A percentile compares a stretch with the other conserved stretches of the same genome.
These are phyloP conservation scores for Sylvietta virens DNA, from an alignment of 2,113 vertebrate species.

Conservation along the genomic window DNA sequence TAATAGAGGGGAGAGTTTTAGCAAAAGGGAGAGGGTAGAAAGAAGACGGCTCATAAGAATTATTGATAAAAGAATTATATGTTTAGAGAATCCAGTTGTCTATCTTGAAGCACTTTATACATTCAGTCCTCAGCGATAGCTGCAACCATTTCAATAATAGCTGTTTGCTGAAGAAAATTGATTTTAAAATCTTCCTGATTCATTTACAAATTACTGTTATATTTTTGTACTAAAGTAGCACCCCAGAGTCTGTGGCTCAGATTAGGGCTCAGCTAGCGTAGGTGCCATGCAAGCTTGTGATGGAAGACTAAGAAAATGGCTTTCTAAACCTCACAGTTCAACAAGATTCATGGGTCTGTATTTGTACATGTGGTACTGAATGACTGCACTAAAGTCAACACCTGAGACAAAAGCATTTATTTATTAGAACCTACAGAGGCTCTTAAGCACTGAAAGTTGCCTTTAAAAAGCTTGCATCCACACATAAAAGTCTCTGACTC, in stretches of 20 bases:
- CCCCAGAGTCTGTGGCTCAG: neutral
- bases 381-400: neutral
- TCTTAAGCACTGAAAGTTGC: neutral
- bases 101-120: neutral
- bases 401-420: neutral
- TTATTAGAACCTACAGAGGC: neutral
- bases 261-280: neutral
- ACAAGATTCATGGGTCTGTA: neutral
- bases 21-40: neutral
- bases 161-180: conserved; percentile 28
- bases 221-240: neutral
- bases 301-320: neutral
- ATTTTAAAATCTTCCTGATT: conserved; percentile 16
- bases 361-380: neutral
- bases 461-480: neutral
- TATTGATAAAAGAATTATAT: conserved; percentile 59
- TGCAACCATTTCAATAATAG: neutral
- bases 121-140: neutral
- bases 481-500: neutral
- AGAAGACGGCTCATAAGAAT: conserved; percentile 1
- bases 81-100: conserved; percentile 34
- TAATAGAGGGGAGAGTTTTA: neutral
- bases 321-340: neutral
- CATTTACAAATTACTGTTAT: neutral
- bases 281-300: neutral